Evolutionary conservation across 1,140 invertebrate species (phyloP), one percentile per base, ranked within the genome.

Genomic region (Ceratosolen fusciceps): DNA sequence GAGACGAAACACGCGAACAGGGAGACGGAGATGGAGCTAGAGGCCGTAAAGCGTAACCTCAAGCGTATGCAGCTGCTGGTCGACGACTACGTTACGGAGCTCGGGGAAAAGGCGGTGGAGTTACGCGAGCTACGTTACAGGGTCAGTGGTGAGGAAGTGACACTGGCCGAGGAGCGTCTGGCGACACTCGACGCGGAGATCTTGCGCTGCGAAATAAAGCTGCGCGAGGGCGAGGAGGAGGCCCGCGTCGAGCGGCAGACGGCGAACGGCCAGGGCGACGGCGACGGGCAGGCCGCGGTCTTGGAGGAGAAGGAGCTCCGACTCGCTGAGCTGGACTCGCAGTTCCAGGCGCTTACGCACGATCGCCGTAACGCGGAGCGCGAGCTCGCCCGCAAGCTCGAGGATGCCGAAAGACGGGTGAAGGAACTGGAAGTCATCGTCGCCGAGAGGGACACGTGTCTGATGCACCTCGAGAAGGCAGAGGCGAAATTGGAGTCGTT

Each of bases 1-100:
- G 84, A 93, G 84, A 87, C 90, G 86, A 89, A 88, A 8, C 7
- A 31, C 3, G 16, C 87, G 31, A 19, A 24, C 31, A 4, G n/a
- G 10, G 10, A 43, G 3, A 29, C 21, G 72, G 43, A 37, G 19
- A 47, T 49, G 4, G 68, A 73, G 4, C 14, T 70, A 24, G 54
- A 24, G 31, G 29, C 19, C 12, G 10, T 65, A 1, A 10, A 37
- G 3, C 60, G 56, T 1, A 74, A 67, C 2, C 5, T 79, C 0
- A 54, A 74, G n/a, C 34, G 37, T 0, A 16, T 75, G 2, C 65
- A 80, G 21, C 7, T 70, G 12, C 70, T 73, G 19, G 71, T 80
- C 26, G 78, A 80, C n/a, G 43, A 29, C 8, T 80, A 75, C 31
- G 21, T 9, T 14, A 52, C 29, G 1, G 39, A 75, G 8, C 21